Percentiles rank a stretch among this genome's conserved stretches.
phyloP scores from a whole-genome alignment of 2,888 invertebrate genomes.

The Horisme vitalbata region DNA sequence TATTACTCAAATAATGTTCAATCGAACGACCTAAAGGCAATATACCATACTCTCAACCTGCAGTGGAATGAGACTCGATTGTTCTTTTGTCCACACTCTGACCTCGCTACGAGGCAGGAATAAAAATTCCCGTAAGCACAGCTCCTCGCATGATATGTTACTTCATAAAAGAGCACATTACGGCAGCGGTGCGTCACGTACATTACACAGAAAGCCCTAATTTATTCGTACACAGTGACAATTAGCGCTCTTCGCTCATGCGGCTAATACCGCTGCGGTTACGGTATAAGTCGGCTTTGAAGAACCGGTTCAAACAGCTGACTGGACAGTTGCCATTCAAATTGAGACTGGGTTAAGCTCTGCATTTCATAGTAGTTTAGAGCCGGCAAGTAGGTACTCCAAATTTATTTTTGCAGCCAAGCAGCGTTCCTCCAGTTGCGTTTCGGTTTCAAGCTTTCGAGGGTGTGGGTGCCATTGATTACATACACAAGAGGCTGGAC shows the following conservation, averaged over 20 bases:
- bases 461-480: too few species aligned
- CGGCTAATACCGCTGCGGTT: conserved; percentile 40
- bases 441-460: too few species aligned
- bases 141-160: conserved; percentile 15
- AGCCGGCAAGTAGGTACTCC: too few species aligned
- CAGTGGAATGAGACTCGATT: background rate
- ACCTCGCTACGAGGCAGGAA: background rate
- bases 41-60: too few species aligned
- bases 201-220: conserved; percentile 40
- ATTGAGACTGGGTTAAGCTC: too few species aligned
- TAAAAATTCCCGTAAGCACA: conserved; percentile 1
- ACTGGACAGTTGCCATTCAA: background rate
- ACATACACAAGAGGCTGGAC: too few species aligned
- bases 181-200: conserved; percentile 39
- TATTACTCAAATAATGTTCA: too few species aligned
- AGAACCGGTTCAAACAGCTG: conserved; percentile 4
- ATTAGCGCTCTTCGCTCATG: conserved; percentile 49
- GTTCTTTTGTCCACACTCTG: background rate
- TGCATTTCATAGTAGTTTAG: too few species aligned
- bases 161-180: conserved; percentile 18
- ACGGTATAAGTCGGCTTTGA: conserved; percentile 33
- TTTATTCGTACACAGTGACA: conserved; percentile 46
- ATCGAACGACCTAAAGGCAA: too few species aligned
- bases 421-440: background rate
- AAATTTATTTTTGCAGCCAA: background rate